phyloP scores from a whole-genome alignment of 37 sponge, comb jelly and placozoan genomes.

The Oopsacas minuta region DNA sequence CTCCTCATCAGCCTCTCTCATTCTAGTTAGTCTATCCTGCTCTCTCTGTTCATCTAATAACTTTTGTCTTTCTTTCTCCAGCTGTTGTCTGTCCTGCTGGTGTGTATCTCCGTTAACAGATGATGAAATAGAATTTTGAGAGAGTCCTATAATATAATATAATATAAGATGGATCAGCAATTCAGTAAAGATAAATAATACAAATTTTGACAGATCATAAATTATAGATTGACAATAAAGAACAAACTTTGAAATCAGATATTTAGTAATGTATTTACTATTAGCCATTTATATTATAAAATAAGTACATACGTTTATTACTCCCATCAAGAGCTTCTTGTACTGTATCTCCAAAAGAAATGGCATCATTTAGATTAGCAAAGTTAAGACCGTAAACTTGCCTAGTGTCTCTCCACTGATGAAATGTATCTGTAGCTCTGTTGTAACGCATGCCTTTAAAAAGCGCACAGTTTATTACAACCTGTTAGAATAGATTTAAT shows the following conservation, averaged over 20 bases:
- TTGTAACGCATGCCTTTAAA: constrained; percentile 40
- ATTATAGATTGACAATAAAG: too few species aligned
- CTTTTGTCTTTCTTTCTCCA: constrained; percentile 22
- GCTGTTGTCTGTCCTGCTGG: not conserved
- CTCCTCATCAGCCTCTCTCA: constrained; percentile 15
- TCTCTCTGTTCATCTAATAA: constrained; percentile 2
- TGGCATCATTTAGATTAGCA: constrained; percentile 29
- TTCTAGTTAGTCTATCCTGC: not conserved
- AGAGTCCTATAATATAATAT: too few species aligned
- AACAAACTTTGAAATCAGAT: too few species aligned
- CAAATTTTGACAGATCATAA: not conserved
- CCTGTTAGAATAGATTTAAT: constrained; percentile 34
- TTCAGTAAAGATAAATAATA: too few species aligned
- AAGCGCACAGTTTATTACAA: constrained; percentile 40
- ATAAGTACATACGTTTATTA: not conserved
- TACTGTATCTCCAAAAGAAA: constrained; percentile 29
- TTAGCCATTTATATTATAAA: too few species aligned
- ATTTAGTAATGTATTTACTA: too few species aligned
- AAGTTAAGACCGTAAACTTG: constrained; percentile 51
- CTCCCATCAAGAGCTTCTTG: constrained; percentile 29
- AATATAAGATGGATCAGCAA: too few species aligned
- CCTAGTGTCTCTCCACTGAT: constrained; percentile 46
- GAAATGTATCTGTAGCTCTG: constrained; percentile 38
- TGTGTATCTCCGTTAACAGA: constrained; percentile 18
- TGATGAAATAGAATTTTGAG: too few species aligned